Evolutionary conservation across 1,140 invertebrate species (phyloP), one percentile per base, ranked within the genome.

Genomic region (Eriosoma lanigerum): DNA sequence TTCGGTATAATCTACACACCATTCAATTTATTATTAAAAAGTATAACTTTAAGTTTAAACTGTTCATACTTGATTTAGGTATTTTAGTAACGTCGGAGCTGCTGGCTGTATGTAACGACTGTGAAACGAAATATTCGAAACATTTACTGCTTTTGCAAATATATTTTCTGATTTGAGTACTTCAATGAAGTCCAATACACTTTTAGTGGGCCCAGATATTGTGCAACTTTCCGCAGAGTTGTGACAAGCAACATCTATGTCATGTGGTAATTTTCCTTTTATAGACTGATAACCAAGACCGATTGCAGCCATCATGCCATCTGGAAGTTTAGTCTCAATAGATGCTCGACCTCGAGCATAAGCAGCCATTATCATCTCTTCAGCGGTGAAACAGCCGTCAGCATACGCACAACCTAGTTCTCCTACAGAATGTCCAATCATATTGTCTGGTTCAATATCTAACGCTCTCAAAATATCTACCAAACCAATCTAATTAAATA

Each of bases 71-170:
- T 93, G 86, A 84, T 87, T 89, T 76, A 97, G 85, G 82, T 93
- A 91, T 82, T 90, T 86, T 9, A 93, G 84, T 13, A 98, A 87
- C 44, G 87, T 89, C 1, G 93, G 90, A 21, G 92, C 92, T 78
- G 89, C 88, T 48, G 85, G 83, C 72, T 89, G 87, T 85, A 97
- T 95, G 83, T 93, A 93, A 81, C 89, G 88, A 26, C 93, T 94
- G 84, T 94, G 93, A 84, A 93, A 94, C 1, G 93, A 90, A 29
- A 93, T 90, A 52, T 91, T 90, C 80, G 89, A 88, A 82, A 90
- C 92, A 12, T 90, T 88, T 2, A 94, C 92, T 83, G 89, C 87
- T 81, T 89, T 90, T 0, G 90, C 91, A 86, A 98, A 97, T 26
- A 96, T 89, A 1, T 90, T 90, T 82, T 93, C 89, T 82, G 82